These are phyloP conservation scores for Netelia melanura DNA, from an alignment of 2,888 invertebrate species.

Conservation along the genomic window DNA sequence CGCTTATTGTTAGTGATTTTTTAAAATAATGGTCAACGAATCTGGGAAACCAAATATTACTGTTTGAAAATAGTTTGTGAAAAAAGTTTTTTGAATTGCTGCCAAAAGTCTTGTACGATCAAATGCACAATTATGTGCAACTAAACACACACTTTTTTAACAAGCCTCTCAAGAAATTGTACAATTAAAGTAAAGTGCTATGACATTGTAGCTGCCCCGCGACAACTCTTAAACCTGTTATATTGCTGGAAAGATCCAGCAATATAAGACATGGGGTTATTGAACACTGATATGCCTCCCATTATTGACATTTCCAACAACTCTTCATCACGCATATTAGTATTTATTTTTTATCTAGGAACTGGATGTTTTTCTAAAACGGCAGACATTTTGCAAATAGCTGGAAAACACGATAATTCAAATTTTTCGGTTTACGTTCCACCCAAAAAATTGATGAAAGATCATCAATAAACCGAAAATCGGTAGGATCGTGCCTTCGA, in stretches of 20 bases:
- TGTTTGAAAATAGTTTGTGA: conserved; percentile 55
- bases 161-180: conserved; percentile 41
- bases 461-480: too few relatives aligned
- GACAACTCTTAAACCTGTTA: conserved; percentile 55
- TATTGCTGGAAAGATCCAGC: too few relatives aligned
- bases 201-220: conserved; percentile 48
- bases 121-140: conserved; percentile 67
- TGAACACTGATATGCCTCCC: conserved; percentile 47
- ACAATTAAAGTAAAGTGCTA: conserved; percentile 15
- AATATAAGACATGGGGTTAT: conserved; percentile 58
- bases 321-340: conserved; percentile 72
- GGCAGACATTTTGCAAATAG: too few relatives aligned
- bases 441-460: too few relatives aligned
- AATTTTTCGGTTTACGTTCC: too few relatives aligned
- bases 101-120: conserved; percentile 57
- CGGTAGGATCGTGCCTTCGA: too few relatives aligned
- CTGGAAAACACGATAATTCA: too few relatives aligned
- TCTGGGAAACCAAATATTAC: conserved; percentile 49
- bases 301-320: conserved; percentile 41
- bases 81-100: conserved; percentile 61
- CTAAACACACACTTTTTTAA: conserved; percentile 55
- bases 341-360: conserved; percentile 46
- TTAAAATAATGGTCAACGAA: conserved; percentile 50
- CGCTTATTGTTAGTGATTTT: conserved; percentile 36
- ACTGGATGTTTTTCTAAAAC: too few relatives aligned